Base-by-base conservation (phyloP, 2,113 vertebrate species). In the Agapornis roseicollis region DNA sequence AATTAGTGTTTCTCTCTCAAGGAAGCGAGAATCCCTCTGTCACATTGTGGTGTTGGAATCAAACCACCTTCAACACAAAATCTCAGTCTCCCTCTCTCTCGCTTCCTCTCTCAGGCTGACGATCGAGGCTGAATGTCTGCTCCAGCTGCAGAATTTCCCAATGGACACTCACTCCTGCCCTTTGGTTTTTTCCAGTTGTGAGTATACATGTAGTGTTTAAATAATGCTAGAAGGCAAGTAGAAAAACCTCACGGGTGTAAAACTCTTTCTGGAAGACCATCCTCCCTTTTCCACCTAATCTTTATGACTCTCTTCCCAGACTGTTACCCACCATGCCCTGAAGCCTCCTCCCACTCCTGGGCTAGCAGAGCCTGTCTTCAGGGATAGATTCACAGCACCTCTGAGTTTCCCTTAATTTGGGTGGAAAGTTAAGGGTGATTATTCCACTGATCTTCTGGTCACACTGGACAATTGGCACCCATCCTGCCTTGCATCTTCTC, bases 111-210 rank as follows among this genome's bases (percentile, higher is more conserved):
- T 77, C 97, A 99, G 99, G 97, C 97, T 99, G 95, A 99, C 99
- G 12, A 99, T 99, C 20, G 99, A 99, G 56, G 99, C 99, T 73
- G 99, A 99, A 96, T 99, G 99, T 93, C 98, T 99, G 94, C 98
- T 99, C 68, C 98, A 99, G 96, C 98, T 99, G 68, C 98, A 99
- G 98, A 99, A 99, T 98, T 99, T 99, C 91, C 99, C 99, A 71
- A 99, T 99, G 99, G 99, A 99, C 96, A 99, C 99, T 89, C 99
- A 99, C 92, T 99, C 99, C 78, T 99, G 99, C 96, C 99, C 99
- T 27, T 98, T 99, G 96, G 98, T 99, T 98, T 99, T 99, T 98
- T 99, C 99, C 96, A 99, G 99, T 97, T 99, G 99, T 99, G 96
- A 99, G 99, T 99, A 98, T 87, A 78, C 31, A 6, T 69, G 18